Conservation (phyloP, 2,888 invertebrate species). For the Pyrrhosoma nymphula region DNA sequence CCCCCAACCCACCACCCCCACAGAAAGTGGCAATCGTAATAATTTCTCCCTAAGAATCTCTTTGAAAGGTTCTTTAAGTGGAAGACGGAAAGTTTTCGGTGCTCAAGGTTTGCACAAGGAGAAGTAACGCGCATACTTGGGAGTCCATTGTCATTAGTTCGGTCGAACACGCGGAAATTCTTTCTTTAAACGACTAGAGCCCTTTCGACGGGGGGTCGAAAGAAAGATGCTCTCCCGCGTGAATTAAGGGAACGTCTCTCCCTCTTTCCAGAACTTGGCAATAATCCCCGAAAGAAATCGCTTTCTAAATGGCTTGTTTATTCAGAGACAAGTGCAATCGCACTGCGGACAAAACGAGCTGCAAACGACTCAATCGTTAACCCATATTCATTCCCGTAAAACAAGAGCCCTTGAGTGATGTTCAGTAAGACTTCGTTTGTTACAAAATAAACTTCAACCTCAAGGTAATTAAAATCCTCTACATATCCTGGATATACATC, state of each 20-base stretch:
- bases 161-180: neutral
- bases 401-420: neutral
- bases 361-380: neutral
- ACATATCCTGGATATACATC: neutral
- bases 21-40: neutral
- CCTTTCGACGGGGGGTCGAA: neutral
- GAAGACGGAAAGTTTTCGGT: conserved; percentile 8
- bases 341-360: neutral
- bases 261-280: neutral
- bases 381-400: neutral
- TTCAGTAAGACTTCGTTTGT: neutral
- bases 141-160: neutral
- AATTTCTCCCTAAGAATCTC: neutral
- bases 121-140: neutral
- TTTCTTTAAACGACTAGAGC: neutral
- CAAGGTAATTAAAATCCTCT: neutral
- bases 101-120: neutral
- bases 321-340: neutral
- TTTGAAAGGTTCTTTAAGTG: neutral
- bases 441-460: neutral
- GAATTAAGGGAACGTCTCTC: neutral
- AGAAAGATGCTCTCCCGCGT: neutral
- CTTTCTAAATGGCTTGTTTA: neutral
- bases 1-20: no score
- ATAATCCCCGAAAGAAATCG: neutral